Base-by-base conservation (phyloP, 2,113 vertebrate species). In the Edolisoma coerulescens region DNA sequence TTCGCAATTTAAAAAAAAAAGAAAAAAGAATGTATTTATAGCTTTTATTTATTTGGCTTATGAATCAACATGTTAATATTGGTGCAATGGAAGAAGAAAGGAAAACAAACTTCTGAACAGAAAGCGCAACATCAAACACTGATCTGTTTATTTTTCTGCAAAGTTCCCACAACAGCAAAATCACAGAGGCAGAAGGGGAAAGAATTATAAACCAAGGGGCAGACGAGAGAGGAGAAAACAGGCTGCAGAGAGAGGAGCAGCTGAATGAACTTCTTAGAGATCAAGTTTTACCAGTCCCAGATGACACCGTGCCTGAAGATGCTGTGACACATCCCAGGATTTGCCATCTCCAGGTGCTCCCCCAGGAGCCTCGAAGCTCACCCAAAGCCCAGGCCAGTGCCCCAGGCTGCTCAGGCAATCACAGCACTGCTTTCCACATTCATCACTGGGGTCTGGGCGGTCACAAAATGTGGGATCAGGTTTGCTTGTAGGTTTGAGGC, bases 41-140 rank as follows among this genome's bases (percentile, higher is more conserved):
- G 95, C 24, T 57, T 93, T 92, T 87, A 75, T 96, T 94, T 94
- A 77, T 88, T 92, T 95, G 93, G 83, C 63, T 95, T 95, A 85
- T 39, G 88, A 90, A 96, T 95, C 95, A 95, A 93, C 84, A 73
- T 42, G 59, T 95, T 95, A 93, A 94, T 95, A 96, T 94, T 96
- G 95, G 95, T 91, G 94, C 90, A 84, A 96, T 42, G 41, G 83
- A 94, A 78, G 89, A 96, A 95, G 95, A 95, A 96, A 95, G 85
- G 60, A 87, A 95, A 95, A 90, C 79, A 95, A 96, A 94, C 82
- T 96, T 96, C 85, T 84, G 27, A 91, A 93, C 75, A 68, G 91
- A 92, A 78, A 91, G 65, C 33, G 13, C 47, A 71, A 90, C 92
- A 94, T 95, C 88, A 95, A 92, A 97, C 80, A 90, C 73, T n/a